Percentiles rank a stretch among this genome's conserved stretches.
These are phyloP conservation scores for Baccha elongata DNA, from an alignment of 2,888 invertebrate genomes.

Conservation along the genomic window DNA sequence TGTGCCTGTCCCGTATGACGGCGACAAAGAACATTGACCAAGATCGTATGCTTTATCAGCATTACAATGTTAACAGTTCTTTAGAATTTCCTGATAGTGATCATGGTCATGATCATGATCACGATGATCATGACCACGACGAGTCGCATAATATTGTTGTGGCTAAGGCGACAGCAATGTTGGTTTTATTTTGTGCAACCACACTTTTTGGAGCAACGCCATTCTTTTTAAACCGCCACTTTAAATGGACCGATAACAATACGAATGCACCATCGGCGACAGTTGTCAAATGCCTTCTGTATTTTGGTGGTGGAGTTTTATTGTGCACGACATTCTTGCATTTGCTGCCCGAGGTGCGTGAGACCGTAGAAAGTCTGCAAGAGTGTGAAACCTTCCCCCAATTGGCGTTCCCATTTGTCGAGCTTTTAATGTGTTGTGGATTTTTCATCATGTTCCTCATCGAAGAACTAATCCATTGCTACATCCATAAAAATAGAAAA, in stretches of 20 bases:
- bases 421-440: slow-evolving; percentile 88
- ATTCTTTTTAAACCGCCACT: slow-evolving; percentile 86
- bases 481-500: slow-evolving; percentile 84
- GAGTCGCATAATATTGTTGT: slow-evolving; percentile 83
- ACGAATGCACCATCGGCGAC: slow-evolving; percentile 79
- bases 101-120: slow-evolving; percentile 70
- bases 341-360: slow-evolving; percentile 90
- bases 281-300: slow-evolving; percentile 86
- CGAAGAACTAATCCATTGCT: slow-evolving; percentile 90
- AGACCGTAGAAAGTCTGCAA: slow-evolving; percentile 86
- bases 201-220: slow-evolving; percentile 90
- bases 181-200: slow-evolving; percentile 89
- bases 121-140: slow-evolving; percentile 77
- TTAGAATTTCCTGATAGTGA: not conserved
- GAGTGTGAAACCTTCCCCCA: slow-evolving; percentile 81
- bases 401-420: slow-evolving; percentile 86
- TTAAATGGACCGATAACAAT: slow-evolving; percentile 84
- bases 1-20: slow-evolving; percentile 58
- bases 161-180: slow-evolving; percentile 91
- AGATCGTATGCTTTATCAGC: not conserved
- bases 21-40: slow-evolving; percentile 31
- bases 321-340: slow-evolving; percentile 92
- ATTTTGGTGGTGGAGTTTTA: slow-evolving; percentile 93
- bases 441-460: slow-evolving; percentile 91
- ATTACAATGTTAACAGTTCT: not conserved